Evolutionary conservation across 2,888 invertebrate species (phyloP).

Genomic region (Leucozona laternaria): DNA sequence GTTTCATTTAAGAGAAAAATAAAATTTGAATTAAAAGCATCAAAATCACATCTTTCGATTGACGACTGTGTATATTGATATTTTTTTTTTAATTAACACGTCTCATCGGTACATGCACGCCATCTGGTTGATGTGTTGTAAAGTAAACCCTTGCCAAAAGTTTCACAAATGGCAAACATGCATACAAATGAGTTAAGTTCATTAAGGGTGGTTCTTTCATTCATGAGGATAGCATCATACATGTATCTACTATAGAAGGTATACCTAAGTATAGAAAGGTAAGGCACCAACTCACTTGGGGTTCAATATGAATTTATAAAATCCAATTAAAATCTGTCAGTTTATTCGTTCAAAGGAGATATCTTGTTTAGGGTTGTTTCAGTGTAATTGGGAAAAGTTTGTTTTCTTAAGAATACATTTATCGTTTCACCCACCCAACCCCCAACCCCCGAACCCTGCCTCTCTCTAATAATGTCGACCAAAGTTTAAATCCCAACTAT

Average conservation of each 20-base stretch:
- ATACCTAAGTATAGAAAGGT: background rate
- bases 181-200: background rate
- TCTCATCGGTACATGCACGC: background rate
- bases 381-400: background rate
- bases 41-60: background rate
- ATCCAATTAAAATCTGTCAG: constrained; percentile 43
- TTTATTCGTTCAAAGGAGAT: constrained; percentile 1
- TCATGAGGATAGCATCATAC: background rate
- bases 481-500: constrained; percentile 15
- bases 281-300: background rate
- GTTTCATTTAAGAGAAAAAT: background rate
- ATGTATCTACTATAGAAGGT: no score
- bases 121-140: background rate
- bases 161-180: background rate
- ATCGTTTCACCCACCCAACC: background rate
- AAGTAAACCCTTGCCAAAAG: background rate
- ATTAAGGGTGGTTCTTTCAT: background rate
- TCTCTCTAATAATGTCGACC: background rate
- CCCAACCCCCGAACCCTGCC: background rate
- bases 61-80: background rate
- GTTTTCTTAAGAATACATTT: constrained; percentile 16
- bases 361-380: background rate
- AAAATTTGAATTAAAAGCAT: background rate
- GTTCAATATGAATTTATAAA: constrained; percentile 35
- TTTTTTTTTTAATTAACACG: background rate